Percentiles rank a stretch among this genome's conserved stretches.
Conservation (phyloP, 37 sponge, comb jelly and placozoan species). For the Halisarca cf. caerulea region DNA sequence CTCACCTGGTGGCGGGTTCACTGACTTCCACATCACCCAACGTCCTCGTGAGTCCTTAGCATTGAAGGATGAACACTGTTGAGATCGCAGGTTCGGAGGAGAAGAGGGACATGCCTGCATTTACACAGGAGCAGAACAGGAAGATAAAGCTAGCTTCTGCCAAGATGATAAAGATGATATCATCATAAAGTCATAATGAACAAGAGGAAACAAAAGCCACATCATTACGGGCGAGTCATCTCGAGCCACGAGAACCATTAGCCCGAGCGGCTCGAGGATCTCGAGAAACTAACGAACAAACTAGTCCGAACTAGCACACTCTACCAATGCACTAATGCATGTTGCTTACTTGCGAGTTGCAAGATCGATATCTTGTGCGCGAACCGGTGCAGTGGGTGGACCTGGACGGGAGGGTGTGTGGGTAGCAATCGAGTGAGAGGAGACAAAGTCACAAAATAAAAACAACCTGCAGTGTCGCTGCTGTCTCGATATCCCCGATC, state of each 20-base stretch:
- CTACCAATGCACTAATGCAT: no score
- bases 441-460: neutral
- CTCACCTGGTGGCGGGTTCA: neutral
- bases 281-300: no score
- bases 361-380: constrained; percentile 40
- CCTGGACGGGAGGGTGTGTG: neutral
- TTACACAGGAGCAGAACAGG: neutral
- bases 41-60: neutral
- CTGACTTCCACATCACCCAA: neutral
- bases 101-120: neutral
- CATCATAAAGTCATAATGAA: neutral
- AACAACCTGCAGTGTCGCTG: constrained; percentile 47
- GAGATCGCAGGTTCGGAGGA: neutral
- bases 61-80: neutral
- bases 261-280: no score
- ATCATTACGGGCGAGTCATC: no score
- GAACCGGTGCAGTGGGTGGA: neutral
- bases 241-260: no score
- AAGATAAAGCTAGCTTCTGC: no score
- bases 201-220: no score
- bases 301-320: no score
- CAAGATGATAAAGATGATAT: no score
- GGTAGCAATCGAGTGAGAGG: neutral
- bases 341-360: constrained; percentile 49
- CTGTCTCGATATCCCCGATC: constrained; percentile 47